A percentile compares a stretch with the other conserved stretches of the same genome.
phyloP scores from a whole-genome alignment of 2,113 vertebrate genomes.

The Melanotaenia duboulayi region DNA sequence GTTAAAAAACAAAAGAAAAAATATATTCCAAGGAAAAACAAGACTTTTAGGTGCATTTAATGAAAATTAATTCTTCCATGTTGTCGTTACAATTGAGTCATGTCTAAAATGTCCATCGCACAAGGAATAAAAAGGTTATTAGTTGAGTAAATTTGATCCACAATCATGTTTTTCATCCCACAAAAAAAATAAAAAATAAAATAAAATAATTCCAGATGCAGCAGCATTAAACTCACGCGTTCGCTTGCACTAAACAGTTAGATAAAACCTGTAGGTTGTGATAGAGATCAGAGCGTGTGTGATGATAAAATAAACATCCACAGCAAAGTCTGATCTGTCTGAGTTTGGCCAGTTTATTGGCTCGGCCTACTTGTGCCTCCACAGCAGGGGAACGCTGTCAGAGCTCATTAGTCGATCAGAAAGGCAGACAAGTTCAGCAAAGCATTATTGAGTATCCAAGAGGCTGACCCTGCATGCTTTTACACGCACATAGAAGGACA shows the following conservation, averaged over 20 bases:
- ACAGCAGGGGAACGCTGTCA: conserved; percentile 73
- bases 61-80: too few species aligned
- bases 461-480: neutral
- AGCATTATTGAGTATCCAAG: conserved; percentile 48
- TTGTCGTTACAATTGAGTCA: too few species aligned
- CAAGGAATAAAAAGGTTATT: too few species aligned
- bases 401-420: conserved; percentile 78
- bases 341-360: conserved; percentile 30
- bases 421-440: conserved; percentile 80
- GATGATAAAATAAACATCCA: conserved; percentile 7
- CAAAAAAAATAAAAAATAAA: neutral
- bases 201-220: neutral
- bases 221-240: neutral
- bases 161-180: neutral
- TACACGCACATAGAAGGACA: neutral
- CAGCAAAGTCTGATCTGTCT: conserved; percentile 7
- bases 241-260: conserved; percentile 2
- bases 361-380: conserved; percentile 50
- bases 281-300: conserved; percentile 37
- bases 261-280: neutral
- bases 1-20: neutral
- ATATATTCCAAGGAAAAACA: too few species aligned
- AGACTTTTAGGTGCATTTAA: too few species aligned
- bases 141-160: neutral
- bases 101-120: too few species aligned